Percentiles rank a stretch among this genome's conserved stretches.
phyloP scores from a whole-genome alignment of 2,888 invertebrate genomes.

The Sesamia inferens region DNA sequence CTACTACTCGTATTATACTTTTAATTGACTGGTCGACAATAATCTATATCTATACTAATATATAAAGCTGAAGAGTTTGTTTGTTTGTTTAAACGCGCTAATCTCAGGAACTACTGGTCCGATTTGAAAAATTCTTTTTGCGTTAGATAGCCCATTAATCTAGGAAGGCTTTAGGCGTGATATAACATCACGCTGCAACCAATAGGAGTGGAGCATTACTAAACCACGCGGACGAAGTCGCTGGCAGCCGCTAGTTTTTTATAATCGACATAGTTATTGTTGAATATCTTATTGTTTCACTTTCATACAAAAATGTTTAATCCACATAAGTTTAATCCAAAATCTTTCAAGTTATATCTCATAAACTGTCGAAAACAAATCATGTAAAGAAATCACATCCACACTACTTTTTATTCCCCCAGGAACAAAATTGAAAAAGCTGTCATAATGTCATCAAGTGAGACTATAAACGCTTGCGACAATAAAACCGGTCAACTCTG shows the following conservation, averaged over 20 bases:
- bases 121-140: too few species aligned
- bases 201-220: too few species aligned
- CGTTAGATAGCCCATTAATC: too few species aligned
- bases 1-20: neutral
- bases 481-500: conserved; percentile 46
- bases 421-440: conserved; percentile 15
- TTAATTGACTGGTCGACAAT: neutral
- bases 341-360: neutral
- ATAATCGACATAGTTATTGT: too few species aligned
- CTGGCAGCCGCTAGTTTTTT: too few species aligned
- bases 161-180: too few species aligned
- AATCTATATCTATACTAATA: neutral
- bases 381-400: conserved; percentile 22
- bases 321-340: neutral
- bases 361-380: conserved; percentile 7
- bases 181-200: too few species aligned
- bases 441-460: conserved; percentile 38
- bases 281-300: neutral
- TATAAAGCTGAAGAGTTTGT: too few species aligned
- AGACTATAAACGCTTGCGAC: conserved; percentile 38
- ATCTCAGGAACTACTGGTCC: too few species aligned
- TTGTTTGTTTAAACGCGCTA: too few species aligned
- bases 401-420: conserved; percentile 12
- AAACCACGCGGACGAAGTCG: too few species aligned
- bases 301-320: neutral